Evolutionary conservation across 2,113 vertebrate genomes (phyloP), one percentile per base, ranked within the genome.

Genomic region (Cheirogaleus medius): DNA sequence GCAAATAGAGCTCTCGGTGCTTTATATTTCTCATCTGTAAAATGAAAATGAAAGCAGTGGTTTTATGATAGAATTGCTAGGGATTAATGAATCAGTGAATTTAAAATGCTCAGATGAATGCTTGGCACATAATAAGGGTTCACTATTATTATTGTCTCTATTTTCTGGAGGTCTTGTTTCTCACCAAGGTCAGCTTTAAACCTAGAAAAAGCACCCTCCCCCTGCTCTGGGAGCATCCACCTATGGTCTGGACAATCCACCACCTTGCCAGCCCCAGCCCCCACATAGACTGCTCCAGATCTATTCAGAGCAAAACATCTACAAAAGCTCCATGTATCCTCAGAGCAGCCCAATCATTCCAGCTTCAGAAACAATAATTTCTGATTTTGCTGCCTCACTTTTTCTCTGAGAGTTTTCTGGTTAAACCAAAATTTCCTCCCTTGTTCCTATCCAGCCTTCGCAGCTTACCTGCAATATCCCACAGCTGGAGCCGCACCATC

Each of bases 401-500:
- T 69, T 77, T 64, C 42, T 39, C 76, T 27, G 58, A 52, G 13
- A 64, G 25, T 11, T 63, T 80, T 15, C 1, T 92, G 29, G 0
- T 1, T 49, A 64, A 47, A 90, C 29, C 85, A 92, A 20, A 29
- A 64, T n/a, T 15, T 64, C 52, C 27, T 47, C 87, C 39, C 37
- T 68, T 34, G 32, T 84, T 85, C 56, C 58, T 37, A 60, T 6
- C 1, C 0, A 2, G 0, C 37, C 32, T 66, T 32, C 54, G 25
- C 82, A 32, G n/a, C 95, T 34, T 98, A 99, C 99, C 99, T 99
- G 99, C 99, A 14, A 99, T 99, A 95, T 99, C 99, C 99, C 99
- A 99, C 4, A 99, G 98, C 85, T 99, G 99, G 3, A 99, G 98
- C 27, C 99, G 96, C 20, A 99, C 99, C 0, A 99, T 98, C 97